Percentiles rank a stretch among this genome's conserved stretches.
Evolutionary conservation across 2,888 invertebrate species (phyloP).

Genomic region (Mycalesis mineus): DNA sequence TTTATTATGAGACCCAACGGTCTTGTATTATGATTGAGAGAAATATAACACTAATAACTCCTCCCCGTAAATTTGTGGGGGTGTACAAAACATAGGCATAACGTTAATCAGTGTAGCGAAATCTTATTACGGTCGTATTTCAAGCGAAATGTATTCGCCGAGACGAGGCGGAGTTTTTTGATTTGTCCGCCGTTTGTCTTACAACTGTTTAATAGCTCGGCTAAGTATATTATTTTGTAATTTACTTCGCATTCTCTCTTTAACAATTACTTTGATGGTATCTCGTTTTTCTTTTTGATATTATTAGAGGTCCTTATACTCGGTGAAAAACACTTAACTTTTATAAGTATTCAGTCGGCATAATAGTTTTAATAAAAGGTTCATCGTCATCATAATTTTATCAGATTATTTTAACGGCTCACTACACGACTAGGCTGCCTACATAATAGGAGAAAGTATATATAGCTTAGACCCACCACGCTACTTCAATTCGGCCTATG

Average conservation of each 20-base stretch:
- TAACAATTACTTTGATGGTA: background rate
- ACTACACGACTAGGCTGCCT: no score
- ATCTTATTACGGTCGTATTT: constrained; percentile 13
- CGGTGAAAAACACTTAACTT: no score
- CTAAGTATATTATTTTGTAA: background rate
- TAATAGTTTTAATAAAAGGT: no score
- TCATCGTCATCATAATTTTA: no score
- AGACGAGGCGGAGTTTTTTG: constrained; percentile 2
- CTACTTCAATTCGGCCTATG: no score
- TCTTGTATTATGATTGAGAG: background rate
- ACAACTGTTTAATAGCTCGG: background rate
- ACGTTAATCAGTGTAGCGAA: constrained; percentile 15
- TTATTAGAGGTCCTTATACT: no score
- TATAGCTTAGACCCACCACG: no score
- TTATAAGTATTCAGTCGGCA: no score
- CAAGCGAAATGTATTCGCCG: background rate
- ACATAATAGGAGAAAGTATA: no score
- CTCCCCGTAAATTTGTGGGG: no score
- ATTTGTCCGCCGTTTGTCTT: background rate
- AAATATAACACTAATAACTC: background rate
- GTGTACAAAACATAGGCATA: constrained; percentile 5
- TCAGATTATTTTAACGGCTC: no score
- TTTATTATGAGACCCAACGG: background rate
- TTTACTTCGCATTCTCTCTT: background rate
- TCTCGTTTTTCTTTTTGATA: no score